These are phyloP conservation scores for Notolabrus celidotus DNA, from an alignment of 2,797 vertebrate genomes.

Conservation along the genomic window DNA sequence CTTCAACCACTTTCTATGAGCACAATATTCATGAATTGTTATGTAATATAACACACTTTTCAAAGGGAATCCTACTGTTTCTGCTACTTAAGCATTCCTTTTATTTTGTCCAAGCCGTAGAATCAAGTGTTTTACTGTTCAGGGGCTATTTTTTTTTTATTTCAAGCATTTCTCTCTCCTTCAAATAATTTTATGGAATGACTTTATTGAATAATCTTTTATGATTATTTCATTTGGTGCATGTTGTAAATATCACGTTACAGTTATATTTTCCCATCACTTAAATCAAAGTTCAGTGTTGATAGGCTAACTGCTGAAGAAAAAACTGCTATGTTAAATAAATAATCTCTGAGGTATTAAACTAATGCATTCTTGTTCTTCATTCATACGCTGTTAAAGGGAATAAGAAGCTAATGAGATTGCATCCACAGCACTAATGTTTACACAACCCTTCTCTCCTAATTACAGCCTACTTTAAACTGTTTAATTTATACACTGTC, in stretches of 20 bases:
- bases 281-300: slow-evolving; percentile 43
- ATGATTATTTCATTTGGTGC: slow-evolving; percentile 29
- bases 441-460: slow-evolving; percentile 56
- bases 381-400: slow-evolving; percentile 42
- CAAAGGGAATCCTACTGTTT: slow-evolving; percentile 32
- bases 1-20: slow-evolving; percentile 34
- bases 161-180: slow-evolving; percentile 19
- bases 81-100: slow-evolving; percentile 8
- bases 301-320: slow-evolving; percentile 35
- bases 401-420: slow-evolving; percentile 55
- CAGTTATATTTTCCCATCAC: slow-evolving; percentile 17
- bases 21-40: slow-evolving; percentile 14
- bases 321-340: slow-evolving; percentile 23
- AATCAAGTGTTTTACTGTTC: slow-evolving; percentile 28
- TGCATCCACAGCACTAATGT: slow-evolving; percentile 50
- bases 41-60: slow-evolving; percentile 36
- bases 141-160: slow-evolving; percentile 43
- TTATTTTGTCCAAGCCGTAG: slow-evolving; percentile 32
- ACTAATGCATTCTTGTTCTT: slow-evolving; percentile 38
- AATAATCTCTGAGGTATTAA: slow-evolving; percentile 48
- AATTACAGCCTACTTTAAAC: slow-evolving; percentile 55
- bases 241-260: slow-evolving; percentile 53
- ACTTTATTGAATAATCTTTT: slow-evolving; percentile 13
- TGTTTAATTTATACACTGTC: slow-evolving; percentile 62
- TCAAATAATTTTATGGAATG: slow-evolving; percentile 22